Conservation (phyloP, 2,797 vertebrate species). For the Xiphophorus birchmanni region DNA sequence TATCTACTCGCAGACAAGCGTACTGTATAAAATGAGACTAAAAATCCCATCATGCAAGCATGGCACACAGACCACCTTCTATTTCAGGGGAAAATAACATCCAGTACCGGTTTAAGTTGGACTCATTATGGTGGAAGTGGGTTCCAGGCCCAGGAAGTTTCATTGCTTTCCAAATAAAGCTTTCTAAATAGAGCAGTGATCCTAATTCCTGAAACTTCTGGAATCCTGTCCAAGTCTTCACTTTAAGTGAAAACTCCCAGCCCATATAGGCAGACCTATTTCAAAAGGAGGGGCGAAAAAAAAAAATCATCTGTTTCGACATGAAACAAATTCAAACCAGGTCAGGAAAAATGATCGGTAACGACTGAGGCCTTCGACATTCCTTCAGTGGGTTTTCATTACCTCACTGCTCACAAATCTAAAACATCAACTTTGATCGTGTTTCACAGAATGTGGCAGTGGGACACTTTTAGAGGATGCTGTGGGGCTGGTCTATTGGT, state of each 20-base stretch:
- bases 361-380: slow-evolving; percentile 61
- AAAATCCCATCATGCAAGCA: slow-evolving; percentile 50
- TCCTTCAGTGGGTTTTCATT: slow-evolving; percentile 76
- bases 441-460: slow-evolving; percentile 66
- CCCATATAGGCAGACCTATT: slow-evolving; percentile 4
- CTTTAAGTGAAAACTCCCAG: slow-evolving; percentile 36
- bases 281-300: not conserved
- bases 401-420: slow-evolving; percentile 65
- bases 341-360: slow-evolving; percentile 71
- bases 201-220: slow-evolving; percentile 75
- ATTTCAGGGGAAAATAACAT: slow-evolving; percentile 80
- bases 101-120: slow-evolving; percentile 75
- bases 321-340: slow-evolving; percentile 71
- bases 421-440: slow-evolving; percentile 69
- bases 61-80: slow-evolving; percentile 75
- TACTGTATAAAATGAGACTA: slow-evolving; percentile 52
- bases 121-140: slow-evolving; percentile 83
- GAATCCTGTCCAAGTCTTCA: slow-evolving; percentile 58
- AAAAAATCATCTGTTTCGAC: slow-evolving; percentile 48
- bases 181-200: slow-evolving; percentile 72
- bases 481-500: slow-evolving; percentile 55
- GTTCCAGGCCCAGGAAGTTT: slow-evolving; percentile 78
- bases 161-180: slow-evolving; percentile 85
- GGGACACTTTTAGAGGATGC: slow-evolving; percentile 61
- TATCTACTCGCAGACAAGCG: slow-evolving; percentile 8